phyloP scores from a whole-genome alignment of 2,797 vertebrate genomes.

The Acanthopagrus latus region DNA sequence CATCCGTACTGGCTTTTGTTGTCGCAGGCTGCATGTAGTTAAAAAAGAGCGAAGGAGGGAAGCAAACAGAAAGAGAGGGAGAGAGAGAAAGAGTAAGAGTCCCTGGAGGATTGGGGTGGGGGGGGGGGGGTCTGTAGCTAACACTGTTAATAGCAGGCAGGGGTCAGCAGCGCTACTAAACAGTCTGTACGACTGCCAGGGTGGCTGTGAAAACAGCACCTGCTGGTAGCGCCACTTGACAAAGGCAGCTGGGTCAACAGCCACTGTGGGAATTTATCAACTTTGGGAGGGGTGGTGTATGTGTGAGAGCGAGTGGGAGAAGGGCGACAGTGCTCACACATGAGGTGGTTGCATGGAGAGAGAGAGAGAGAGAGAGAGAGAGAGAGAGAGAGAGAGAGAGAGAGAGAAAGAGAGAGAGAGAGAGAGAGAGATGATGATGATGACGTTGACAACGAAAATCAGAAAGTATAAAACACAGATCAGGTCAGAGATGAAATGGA shows the following conservation, averaged over 20 bases:
- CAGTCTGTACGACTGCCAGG: constrained; percentile 99
- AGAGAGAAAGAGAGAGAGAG: constrained; percentile 16
- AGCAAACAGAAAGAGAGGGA: constrained; percentile 77
- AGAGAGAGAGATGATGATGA: background rate
- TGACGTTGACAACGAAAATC: background rate
- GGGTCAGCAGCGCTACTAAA: constrained; percentile 98
- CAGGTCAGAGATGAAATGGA: constrained; percentile 82
- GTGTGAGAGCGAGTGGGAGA: constrained; percentile 72
- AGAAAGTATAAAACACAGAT: constrained; percentile 85
- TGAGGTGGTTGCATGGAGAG: constrained; percentile 49
- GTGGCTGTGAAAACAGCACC: constrained; percentile 99
- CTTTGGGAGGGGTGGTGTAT: constrained; percentile 89
- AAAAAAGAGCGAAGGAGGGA: constrained; percentile 77
- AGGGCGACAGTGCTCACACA: constrained; percentile 57
- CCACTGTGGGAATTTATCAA: constrained; percentile 99
- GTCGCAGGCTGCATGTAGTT: constrained; percentile 85
- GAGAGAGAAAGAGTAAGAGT: constrained; percentile 83
- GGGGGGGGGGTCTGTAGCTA: constrained; percentile 81
- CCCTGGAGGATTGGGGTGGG: constrained; percentile 88
- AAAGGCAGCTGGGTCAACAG: constrained; percentile 99
- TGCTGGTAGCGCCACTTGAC: constrained; percentile 95
- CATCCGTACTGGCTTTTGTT: constrained; percentile 83
- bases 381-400: constrained; percentile 24
- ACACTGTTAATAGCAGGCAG: constrained; percentile 95
- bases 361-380: constrained; percentile 15